Base-by-base conservation (phyloP, 2,113 vertebrate species). In the Mola mola region DNA sequence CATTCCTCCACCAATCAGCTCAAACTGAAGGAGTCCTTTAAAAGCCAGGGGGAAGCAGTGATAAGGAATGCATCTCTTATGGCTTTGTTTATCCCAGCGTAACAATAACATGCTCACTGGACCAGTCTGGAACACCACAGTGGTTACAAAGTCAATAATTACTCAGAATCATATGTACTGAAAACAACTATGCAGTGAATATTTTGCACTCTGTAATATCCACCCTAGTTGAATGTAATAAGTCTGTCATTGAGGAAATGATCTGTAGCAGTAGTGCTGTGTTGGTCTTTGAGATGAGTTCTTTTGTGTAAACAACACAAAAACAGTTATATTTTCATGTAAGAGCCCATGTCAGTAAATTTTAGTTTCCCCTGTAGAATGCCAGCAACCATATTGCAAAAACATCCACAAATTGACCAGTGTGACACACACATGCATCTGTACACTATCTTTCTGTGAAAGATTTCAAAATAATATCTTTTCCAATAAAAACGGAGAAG, bases 1-100 rank as follows among this genome's bases (percentile, higher is more conserved):
- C 64, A 66, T 61, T 67, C 46, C 75, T 78, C 75, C 72, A 69
- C 83, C 87, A 87, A 84, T 87, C 81, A 66, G 53, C 16, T 46
- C 13, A 1, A 19, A 31, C 75, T 13, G 33, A 72, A 74, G 56
- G 65, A 76, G 60, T 60, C 71, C 72, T 80, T 74, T 79, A 65
- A 77, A 61, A 78, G 66, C 43, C 61, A 75, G 47, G 53, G 75
- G 78, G 81, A 77, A 75, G 75, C 38, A 68, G 44, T 74, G 79
- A 87, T 79, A 86, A 87, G 81, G 42, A 50, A 79, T 69, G 65
- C 75, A 66, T 72, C 55, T 75, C 75, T 81, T 80, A 75, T 69
- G 49, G 84, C 77, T 85, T 84, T 90, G 84, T 90, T 89, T 88
- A 72, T 73, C 66, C 75, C 79, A 64, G 44, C 48, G 20, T 29